Evolutionary conservation across 2,797 vertebrate species (phyloP).

Genomic region (Oryzias sinensis): DNA sequence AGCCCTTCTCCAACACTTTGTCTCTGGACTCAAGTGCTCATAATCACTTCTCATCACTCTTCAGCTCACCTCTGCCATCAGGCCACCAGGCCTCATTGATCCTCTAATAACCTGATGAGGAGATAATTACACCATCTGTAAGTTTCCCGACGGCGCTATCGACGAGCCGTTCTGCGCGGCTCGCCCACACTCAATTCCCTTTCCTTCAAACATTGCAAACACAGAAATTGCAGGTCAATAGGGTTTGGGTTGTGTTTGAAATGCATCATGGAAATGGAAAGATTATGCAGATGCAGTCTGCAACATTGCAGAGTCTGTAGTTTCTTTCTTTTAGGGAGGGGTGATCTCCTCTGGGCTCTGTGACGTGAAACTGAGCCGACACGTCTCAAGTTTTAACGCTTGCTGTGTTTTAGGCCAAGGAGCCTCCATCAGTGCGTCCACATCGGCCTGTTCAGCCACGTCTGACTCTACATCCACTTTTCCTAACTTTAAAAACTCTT

Average conservation of each 20-base stretch:
- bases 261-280: constrained; percentile 63
- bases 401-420: not conserved
- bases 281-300: constrained; percentile 57
- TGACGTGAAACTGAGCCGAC: constrained; percentile 12
- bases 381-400: not conserved
- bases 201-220: constrained; percentile 58
- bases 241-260: constrained; percentile 34
- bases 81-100: constrained; percentile 67
- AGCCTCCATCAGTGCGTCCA: not conserved
- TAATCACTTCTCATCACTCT: constrained; percentile 50
- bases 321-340: constrained; percentile 25
- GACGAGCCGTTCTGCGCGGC: constrained; percentile 51
- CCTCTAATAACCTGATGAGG: constrained; percentile 70
- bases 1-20: not conserved
- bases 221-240: constrained; percentile 56
- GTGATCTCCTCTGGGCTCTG: constrained; percentile 3
- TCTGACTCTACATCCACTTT: not conserved
- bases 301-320: constrained; percentile 44
- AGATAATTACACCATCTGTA: constrained; percentile 77
- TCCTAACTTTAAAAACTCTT: no score
- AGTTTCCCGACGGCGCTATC: constrained; percentile 60
- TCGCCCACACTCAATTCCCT: constrained; percentile 65
- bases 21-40: constrained; percentile 13
- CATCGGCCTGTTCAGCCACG: not conserved
- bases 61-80: constrained; percentile 56